Evolutionary conservation across 53 echinoderm and acorn worm species (phyloP).

Genomic region (Patiria pectinifera): DNA sequence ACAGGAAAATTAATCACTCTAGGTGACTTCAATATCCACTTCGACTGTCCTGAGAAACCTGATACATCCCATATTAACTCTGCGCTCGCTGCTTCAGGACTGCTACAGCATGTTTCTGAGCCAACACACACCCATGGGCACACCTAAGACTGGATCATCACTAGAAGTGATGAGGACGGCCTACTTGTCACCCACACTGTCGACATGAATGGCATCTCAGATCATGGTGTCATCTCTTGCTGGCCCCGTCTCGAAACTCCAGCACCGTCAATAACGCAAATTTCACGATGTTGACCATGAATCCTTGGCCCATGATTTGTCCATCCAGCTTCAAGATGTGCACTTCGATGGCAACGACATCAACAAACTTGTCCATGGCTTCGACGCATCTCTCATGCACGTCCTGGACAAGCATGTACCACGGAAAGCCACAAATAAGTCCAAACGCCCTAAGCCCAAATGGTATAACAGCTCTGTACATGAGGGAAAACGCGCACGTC

Average conservation of each 20-base stretch:
- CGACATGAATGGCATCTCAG: slow-evolving; percentile 29
- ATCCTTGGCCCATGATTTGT: slow-evolving; percentile 13
- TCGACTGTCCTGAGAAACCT: too few species aligned
- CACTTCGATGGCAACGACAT: background rate
- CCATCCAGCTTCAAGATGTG: background rate
- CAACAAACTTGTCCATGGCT: slow-evolving; percentile 4
- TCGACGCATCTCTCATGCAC: background rate
- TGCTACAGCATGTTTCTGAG: background rate
- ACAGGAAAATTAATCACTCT: background rate
- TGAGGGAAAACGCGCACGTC: slow-evolving; percentile 7
- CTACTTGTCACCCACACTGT: background rate
- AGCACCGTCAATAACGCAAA: background rate
- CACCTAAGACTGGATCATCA: slow-evolving; percentile 16
- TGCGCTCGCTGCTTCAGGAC: too few species aligned
- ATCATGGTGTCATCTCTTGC: slow-evolving; percentile 11
- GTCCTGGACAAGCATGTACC: slow-evolving; percentile 24
- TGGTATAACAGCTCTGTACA: slow-evolving; percentile 32
- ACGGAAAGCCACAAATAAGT: background rate
- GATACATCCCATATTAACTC: too few species aligned
- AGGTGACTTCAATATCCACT: too few species aligned
- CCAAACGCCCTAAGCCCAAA: background rate
- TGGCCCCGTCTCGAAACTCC: background rate
- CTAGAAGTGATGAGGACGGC: background rate
- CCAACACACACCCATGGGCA: slow-evolving; percentile 23
- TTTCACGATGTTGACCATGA: background rate